Conservation (phyloP, 2,888 invertebrate genomes). For the Mantis religiosa region DNA sequence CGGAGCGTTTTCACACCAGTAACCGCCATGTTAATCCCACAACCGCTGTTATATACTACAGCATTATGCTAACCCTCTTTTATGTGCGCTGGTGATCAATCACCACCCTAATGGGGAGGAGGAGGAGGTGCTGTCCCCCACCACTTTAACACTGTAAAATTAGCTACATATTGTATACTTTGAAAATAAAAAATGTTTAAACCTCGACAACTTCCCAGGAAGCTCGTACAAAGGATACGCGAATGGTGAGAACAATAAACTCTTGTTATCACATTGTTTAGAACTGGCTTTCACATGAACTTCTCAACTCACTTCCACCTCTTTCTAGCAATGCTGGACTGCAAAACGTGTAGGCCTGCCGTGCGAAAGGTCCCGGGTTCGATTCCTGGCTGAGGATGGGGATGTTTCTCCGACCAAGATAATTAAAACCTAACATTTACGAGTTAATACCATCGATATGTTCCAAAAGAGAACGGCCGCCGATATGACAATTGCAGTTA, state of each 20-base stretch:
- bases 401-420: too few species aligned
- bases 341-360: too few species aligned
- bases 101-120: constrained; percentile 1
- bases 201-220: not conserved
- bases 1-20: constrained; percentile 14
- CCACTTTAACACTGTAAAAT: constrained; percentile 7
- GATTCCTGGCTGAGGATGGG: too few species aligned
- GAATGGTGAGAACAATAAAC: not conserved
- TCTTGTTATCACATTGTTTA: not conserved
- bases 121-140: not conserved
- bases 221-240: not conserved
- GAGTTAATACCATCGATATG: too few species aligned
- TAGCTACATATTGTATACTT: not conserved
- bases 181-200: not conserved
- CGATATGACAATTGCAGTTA: too few species aligned
- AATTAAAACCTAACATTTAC: too few species aligned
- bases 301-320: too few species aligned
- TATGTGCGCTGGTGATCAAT: constrained; percentile 6
- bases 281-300: too few species aligned
- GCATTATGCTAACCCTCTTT: constrained; percentile 17
- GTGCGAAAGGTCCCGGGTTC: too few species aligned
- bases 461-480: too few species aligned
- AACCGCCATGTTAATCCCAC: constrained; percentile 15
- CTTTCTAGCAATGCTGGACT: too few species aligned
- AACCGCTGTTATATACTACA: constrained; percentile 7